phyloP scores from a whole-genome alignment of 2,113 vertebrate genomes.

The Paradoxurus hermaphroditus region DNA sequence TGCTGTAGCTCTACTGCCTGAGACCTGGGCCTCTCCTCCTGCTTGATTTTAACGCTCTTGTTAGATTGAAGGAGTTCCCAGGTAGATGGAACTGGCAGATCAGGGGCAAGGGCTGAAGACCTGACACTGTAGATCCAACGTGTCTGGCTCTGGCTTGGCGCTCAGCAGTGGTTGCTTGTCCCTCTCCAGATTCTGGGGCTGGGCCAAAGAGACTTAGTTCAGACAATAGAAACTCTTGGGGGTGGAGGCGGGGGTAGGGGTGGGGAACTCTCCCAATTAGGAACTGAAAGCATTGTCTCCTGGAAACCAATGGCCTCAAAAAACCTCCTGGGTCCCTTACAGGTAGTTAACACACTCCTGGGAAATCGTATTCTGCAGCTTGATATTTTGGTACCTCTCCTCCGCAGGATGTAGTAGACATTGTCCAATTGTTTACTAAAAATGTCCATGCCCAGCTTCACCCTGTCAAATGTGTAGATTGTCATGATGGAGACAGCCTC shows the following conservation, averaged over 20 bases:
- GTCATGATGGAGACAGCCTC: not conserved
- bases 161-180: slow-evolving; percentile 85
- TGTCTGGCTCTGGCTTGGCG: slow-evolving; percentile 85
- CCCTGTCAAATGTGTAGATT: too few species aligned
- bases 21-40: slow-evolving; percentile 88
- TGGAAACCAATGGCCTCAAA: slow-evolving; percentile 90
- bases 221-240: slow-evolving; percentile 90
- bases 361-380: not conserved
- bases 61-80: slow-evolving; percentile 90
- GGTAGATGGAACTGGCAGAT: slow-evolving; percentile 88
- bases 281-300: slow-evolving; percentile 80
- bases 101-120: slow-evolving; percentile 83
- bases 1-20: slow-evolving; percentile 80
- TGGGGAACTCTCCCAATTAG: slow-evolving; percentile 83
- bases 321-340: slow-evolving; percentile 88
- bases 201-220: slow-evolving; percentile 77
- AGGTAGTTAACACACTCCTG: slow-evolving; percentile 89
- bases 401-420: not conserved
- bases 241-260: too few species aligned
- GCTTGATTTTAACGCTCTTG: slow-evolving; percentile 86
- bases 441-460: too few species aligned
- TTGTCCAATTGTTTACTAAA: not conserved
- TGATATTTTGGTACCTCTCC: not conserved
- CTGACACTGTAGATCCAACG: slow-evolving; percentile 85
- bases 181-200: slow-evolving; percentile 83